Evolutionary conservation across 92 coral and sea anemone species (phyloP), one percentile per base, ranked within the genome.

Genomic region (Heliopora coerulea): DNA sequence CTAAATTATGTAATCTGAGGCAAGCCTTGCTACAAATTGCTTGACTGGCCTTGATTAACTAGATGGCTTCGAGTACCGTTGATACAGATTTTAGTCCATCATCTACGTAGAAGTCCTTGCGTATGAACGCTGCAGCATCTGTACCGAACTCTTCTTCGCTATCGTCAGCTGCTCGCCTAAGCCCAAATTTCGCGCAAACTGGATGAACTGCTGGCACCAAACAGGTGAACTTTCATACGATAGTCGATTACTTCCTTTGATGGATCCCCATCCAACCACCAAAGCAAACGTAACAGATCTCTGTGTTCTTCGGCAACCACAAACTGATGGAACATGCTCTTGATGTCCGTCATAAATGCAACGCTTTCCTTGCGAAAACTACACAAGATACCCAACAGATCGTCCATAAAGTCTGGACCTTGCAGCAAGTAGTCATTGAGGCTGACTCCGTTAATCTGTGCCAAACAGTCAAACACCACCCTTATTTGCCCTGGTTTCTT

Each of bases 171-270:
- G 73, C 56, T 66, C 56, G 10, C 44, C 12, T 66, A 3, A 66
- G 49, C 4, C 50, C 84, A 69, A 82, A 75, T 74, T 85, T 85
- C 15, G 88, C 83, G 35, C 89, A 88, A 15, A 83, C 90, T 23
- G 90, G 84, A 8, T n/a, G 86, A 88, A 2, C 78, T 79, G 1
- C 76, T 78, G 17, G 89, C 89, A 2, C 87, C 89, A 56, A 83
- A 83, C 0, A 89, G 49, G 78, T 89, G 86, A 8, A 83, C 88
- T 79, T 79, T 86, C 86, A 86, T 89, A 25, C 83, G 78, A 57
- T 88, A 82, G 23, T 88, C 89, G 29, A 40, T 50, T 0, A 12
- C 11, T 23, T 41, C 73, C 13, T 37, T 66, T 9, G 82, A 82
- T 17, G 63, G 39, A 14, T 56, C 62, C 61, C 83, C 80, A 49